These are phyloP conservation scores for Coptodon bakossiorum DNA, from an alignment of 2,113 vertebrate genomes.

Conservation along the genomic window DNA sequence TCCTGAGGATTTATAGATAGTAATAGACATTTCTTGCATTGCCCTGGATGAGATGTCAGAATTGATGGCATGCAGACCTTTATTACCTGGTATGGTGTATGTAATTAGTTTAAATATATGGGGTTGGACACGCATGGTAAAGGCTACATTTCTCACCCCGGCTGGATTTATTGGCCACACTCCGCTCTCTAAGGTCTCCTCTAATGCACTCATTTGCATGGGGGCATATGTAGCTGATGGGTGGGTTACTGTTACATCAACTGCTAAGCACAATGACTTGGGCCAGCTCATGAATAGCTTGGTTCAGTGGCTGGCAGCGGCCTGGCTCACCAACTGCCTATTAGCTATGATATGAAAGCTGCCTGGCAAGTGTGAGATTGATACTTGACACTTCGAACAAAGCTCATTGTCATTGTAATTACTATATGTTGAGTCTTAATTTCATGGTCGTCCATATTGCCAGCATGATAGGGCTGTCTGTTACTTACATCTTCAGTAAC, in stretches of 20 bases:
- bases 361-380: slow-evolving; percentile 70
- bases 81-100: slow-evolving; percentile 73
- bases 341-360: slow-evolving; percentile 72
- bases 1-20: slow-evolving; percentile 64
- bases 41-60: slow-evolving; percentile 65
- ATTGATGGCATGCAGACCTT: slow-evolving; percentile 74
- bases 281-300: slow-evolving; percentile 60
- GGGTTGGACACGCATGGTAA: slow-evolving; percentile 70
- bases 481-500: slow-evolving; percentile 71
- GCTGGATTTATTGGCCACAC: slow-evolving; percentile 72
- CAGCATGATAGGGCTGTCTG: slow-evolving; percentile 65
- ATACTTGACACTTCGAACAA: slow-evolving; percentile 70
- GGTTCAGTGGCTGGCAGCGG: slow-evolving; percentile 59
- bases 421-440: slow-evolving; percentile 71
- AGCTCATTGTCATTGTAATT: slow-evolving; percentile 74
- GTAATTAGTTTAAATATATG: slow-evolving; percentile 78
- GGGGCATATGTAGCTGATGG: slow-evolving; percentile 64
- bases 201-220: slow-evolving; percentile 73
- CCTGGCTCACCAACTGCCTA: slow-evolving; percentile 65
- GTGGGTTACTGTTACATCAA: slow-evolving; percentile 66
- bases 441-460: slow-evolving; percentile 71
- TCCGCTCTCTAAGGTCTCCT: slow-evolving; percentile 57
- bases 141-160: slow-evolving; percentile 66
- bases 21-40: slow-evolving; percentile 63
- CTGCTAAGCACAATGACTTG: slow-evolving; percentile 53